These are phyloP conservation scores for Leucopsar rothschildi DNA, from an alignment of 2,113 vertebrate genomes.

Conservation along the genomic window DNA sequence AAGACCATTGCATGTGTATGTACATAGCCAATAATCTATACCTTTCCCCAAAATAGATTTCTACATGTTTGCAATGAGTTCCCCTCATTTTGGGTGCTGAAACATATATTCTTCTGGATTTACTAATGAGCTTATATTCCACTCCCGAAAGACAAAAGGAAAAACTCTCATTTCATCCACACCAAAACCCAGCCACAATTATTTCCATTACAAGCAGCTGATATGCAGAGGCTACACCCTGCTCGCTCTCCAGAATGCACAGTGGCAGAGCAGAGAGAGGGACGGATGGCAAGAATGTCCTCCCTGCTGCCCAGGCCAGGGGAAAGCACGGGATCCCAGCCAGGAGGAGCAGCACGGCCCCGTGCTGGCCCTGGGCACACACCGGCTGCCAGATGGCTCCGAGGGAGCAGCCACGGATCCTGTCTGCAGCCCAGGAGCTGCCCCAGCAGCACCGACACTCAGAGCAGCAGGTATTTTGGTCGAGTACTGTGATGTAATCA, in stretches of 20 bases:
- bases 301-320: not conserved
- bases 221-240: not conserved
- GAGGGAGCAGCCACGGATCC: not conserved
- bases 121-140: not conserved
- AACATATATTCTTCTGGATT: not conserved
- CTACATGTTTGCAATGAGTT: not conserved
- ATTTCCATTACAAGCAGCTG: not conserved
- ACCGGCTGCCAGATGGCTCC: not conserved
- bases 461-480: not conserved
- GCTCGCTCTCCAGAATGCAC: accelerated
- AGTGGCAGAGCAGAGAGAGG: not conserved
- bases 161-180: not conserved
- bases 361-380: not conserved
- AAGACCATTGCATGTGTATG: not conserved
- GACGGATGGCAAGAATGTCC: accelerated
- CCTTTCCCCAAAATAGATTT: not conserved
- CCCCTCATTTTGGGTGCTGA: not conserved
- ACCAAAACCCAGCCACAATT: accelerated
- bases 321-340: accelerated
- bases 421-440: not conserved
- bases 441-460: not conserved
- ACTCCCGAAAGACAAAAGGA: not conserved
- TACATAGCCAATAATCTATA: accelerated
- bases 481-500: not conserved
- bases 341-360: not conserved